Evolutionary conservation across 2,888 invertebrate species (phyloP).

Genomic region (Mechanitis messenoides): DNA sequence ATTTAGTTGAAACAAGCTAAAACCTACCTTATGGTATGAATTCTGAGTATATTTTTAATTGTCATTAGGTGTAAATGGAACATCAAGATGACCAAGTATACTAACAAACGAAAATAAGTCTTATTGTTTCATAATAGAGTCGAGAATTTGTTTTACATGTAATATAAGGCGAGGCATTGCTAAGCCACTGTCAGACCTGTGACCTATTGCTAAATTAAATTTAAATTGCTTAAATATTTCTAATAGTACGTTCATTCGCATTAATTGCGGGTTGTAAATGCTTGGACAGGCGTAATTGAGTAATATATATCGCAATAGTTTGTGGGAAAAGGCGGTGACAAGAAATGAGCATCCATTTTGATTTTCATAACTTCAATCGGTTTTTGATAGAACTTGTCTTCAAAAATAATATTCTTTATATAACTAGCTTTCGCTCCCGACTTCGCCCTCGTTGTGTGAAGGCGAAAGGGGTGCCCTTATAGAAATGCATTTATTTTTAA

Average conservation of each 20-base stretch:
- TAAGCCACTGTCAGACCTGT: slow-evolving; percentile 31
- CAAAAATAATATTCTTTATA: too few species aligned
- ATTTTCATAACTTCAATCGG: background rate
- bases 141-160: slow-evolving; percentile 1
- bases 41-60: background rate
- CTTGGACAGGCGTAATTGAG: slow-evolving; percentile 25
- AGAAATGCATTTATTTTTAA: too few species aligned
- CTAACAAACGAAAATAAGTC: background rate
- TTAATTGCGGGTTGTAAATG: slow-evolving; percentile 32
- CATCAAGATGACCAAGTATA: slow-evolving; percentile 17
- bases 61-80: background rate
- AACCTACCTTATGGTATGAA: slow-evolving; percentile 8
- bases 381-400: background rate
- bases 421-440: too few species aligned
- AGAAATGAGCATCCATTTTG: background rate
- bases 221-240: slow-evolving; percentile 35
- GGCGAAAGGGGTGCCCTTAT: too few species aligned
- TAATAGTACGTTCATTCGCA: slow-evolving; percentile 30
- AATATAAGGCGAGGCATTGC: slow-evolving; percentile 18
- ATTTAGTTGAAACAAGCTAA: slow-evolving; percentile 10
- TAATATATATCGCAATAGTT: background rate
- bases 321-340: slow-evolving; percentile 1
- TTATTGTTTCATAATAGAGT: background rate
- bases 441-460: too few species aligned
- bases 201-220: slow-evolving; percentile 38